Percentiles rank a stretch among this genome's conserved stretches.
phyloP scores from a whole-genome alignment of 1,140 invertebrate genomes.

The Holcopasites calliopsidis region DNA sequence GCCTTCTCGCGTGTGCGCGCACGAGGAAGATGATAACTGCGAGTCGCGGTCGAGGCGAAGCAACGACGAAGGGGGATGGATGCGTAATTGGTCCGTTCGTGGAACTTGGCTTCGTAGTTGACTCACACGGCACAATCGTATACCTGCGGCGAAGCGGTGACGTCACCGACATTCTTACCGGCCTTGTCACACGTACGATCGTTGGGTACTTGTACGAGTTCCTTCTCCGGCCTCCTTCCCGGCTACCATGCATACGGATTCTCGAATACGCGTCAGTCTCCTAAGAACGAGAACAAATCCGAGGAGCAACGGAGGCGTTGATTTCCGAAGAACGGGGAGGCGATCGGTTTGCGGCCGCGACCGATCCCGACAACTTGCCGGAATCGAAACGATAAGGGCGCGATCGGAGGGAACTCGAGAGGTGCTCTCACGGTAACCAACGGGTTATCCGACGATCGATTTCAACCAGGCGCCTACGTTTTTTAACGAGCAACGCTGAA shows the following conservation, averaged over 20 bases:
- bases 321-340: not conserved
- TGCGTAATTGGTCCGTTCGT: constrained; percentile 15
- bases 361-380: too few species aligned
- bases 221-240: constrained; percentile 22
- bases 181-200: constrained; percentile 59
- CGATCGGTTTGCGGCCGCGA: constrained; percentile 2
- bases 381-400: not conserved
- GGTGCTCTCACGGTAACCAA: not conserved
- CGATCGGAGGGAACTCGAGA: not conserved
- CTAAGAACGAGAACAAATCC: too few species aligned
- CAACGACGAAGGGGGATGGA: not conserved
- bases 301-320: not conserved
- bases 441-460: constrained; percentile 2
- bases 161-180: constrained; percentile 58
- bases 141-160: constrained; percentile 47
- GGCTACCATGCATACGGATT: constrained; percentile 25
- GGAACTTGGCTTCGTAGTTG: constrained; percentile 39
- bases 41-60: not conserved
- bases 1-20: not conserved
- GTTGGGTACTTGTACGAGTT: constrained; percentile 60
- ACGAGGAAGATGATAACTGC: not conserved
- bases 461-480: constrained; percentile 16
- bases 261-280: not conserved
- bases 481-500: constrained; percentile 38
- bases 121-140: constrained; percentile 30